Evolutionary conservation across 2,113 vertebrate genomes (phyloP).

Genomic region (Ellobius talpinus): DNA sequence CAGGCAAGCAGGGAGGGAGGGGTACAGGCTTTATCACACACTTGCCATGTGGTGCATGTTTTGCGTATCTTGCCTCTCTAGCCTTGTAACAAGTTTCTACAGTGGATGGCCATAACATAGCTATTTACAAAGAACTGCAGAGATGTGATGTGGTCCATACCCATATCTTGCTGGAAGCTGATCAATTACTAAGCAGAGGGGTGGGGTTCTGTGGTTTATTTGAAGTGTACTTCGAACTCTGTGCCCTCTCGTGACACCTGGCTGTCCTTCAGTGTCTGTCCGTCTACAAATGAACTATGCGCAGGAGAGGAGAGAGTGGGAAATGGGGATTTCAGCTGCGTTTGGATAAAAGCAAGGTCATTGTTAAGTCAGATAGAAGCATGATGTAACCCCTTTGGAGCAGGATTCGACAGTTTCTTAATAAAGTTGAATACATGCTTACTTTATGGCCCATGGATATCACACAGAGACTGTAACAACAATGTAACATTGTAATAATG

Average conservation of each 20-base stretch:
- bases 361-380: slow-evolving; percentile 1
- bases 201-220: not conserved
- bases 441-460: not conserved
- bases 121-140: not conserved
- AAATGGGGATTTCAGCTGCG: not conserved
- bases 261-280: not conserved
- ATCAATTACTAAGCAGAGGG: not conserved
- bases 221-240: not conserved
- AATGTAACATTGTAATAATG: not conserved
- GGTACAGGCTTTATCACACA: not conserved
- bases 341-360: not conserved
- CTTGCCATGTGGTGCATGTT: not conserved
- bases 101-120: not conserved
- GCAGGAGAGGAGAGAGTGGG: not conserved
- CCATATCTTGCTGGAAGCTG: not conserved
- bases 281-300: not conserved
- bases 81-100: not conserved
- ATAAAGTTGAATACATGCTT: slow-evolving; percentile 9
- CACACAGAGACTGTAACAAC: not conserved
- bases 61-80: not conserved
- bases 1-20: not conserved
- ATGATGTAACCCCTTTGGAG: not conserved
- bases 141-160: not conserved
- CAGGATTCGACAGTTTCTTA: not conserved
- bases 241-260: not conserved